Conservation (phyloP, 92 coral and sea anemone species). For the Porites evermanni region DNA sequence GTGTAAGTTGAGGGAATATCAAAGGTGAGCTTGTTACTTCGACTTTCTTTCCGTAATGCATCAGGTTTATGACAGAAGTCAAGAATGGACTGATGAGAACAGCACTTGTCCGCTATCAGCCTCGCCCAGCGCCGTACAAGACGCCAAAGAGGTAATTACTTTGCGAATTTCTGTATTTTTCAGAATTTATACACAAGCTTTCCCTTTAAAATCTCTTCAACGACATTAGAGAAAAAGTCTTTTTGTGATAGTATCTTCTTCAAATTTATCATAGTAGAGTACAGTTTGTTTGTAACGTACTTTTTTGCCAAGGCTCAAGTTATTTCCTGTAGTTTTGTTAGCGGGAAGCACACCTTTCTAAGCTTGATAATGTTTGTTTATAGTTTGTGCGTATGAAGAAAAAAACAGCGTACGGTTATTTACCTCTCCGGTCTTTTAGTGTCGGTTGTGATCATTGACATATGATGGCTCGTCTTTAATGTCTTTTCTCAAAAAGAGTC, state of each 20-base stretch:
- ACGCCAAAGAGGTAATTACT: slow-evolving; percentile 86
- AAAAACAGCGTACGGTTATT: too few species aligned
- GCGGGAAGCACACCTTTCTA: neutral
- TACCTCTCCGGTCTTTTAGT: too few species aligned
- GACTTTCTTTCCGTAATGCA: slow-evolving; percentile 4
- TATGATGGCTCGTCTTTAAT: too few species aligned
- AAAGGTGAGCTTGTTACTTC: neutral
- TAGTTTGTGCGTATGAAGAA: neutral
- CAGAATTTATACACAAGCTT: neutral
- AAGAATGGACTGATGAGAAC: slow-evolving; percentile 93
- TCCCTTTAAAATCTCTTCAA: neutral
- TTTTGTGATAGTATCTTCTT: neutral
- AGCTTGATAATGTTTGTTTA: neutral
- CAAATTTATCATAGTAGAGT: too few species aligned
- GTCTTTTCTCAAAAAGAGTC: too few species aligned
- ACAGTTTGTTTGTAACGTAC: neutral
- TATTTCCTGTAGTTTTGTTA: neutral
- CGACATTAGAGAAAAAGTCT: neutral
- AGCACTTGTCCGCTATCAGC: slow-evolving; percentile 76
- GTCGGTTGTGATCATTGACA: too few species aligned
- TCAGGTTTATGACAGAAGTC: slow-evolving; percentile 96
- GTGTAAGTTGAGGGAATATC: neutral
- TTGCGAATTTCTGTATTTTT: too few species aligned
- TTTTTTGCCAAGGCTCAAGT: neutral
- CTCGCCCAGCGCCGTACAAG: slow-evolving; percentile 79